A percentile compares a stretch with the other conserved stretches of the same genome.
Conservation (phyloP, 2,113 vertebrate species). For the Tupaia tana region DNA sequence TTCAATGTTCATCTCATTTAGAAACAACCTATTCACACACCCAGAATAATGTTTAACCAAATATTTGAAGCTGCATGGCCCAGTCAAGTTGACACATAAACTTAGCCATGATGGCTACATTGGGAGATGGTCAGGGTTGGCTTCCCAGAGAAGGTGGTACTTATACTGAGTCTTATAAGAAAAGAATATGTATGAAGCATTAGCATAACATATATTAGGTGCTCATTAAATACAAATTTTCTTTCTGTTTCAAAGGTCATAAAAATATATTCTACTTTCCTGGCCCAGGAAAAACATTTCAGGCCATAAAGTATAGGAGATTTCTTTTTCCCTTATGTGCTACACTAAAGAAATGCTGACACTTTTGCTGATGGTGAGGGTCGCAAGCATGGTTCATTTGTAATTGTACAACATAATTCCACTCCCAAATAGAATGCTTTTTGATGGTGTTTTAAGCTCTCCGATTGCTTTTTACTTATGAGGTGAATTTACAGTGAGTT, state of each 20-base stretch:
- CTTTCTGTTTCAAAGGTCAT: not conserved
- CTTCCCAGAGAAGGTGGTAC: not conserved
- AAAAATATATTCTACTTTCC: not conserved
- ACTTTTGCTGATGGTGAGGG: not conserved
- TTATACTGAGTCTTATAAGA: not conserved
- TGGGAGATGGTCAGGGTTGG: not conserved
- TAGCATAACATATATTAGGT: not conserved
- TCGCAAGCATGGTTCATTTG: conserved; percentile 53
- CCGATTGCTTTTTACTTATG: conserved; percentile 74
- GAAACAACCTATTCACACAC: not conserved
- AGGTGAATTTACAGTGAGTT: conserved; percentile 74
- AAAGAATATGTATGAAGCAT: not conserved
- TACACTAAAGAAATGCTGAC: conserved; percentile 49
- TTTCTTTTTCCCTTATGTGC: not conserved
- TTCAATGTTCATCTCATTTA: not conserved
- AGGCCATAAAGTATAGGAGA: not conserved
- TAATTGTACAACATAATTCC: conserved; percentile 57
- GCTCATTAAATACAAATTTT: not conserved
- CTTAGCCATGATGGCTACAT: not conserved
- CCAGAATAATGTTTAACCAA: not conserved
- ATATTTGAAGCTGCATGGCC: not conserved
- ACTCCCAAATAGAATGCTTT: conserved; percentile 51
- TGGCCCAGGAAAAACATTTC: not conserved
- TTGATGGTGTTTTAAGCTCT: conserved; percentile 64
- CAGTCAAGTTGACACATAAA: not conserved